These are phyloP conservation scores for Pipistrellus nathusii DNA, from an alignment of 2,797 vertebrate genomes.

Conservation along the genomic window DNA sequence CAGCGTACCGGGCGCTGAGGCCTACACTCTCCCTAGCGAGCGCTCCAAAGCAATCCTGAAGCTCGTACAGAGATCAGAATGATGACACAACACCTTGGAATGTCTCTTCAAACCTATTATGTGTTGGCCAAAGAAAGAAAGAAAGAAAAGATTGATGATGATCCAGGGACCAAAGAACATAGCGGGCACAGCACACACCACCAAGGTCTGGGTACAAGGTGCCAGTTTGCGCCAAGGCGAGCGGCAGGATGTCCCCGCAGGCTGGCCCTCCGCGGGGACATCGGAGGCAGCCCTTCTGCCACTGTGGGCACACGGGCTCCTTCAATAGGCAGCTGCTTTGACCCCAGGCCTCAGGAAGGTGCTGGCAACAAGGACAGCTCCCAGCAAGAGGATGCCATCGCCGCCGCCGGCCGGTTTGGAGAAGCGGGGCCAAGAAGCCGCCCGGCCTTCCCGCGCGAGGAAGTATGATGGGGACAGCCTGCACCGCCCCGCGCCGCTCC, in stretches of 20 bases:
- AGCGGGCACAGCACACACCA: neutral
- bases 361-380: neutral
- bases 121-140: neutral
- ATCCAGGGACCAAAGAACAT: neutral
- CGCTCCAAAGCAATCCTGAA: neutral
- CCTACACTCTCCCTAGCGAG: neutral
- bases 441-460: neutral
- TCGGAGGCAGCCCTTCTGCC: neutral
- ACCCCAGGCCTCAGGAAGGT: neutral
- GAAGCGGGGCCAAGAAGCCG: slow-evolving; percentile 47
- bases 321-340: neutral
- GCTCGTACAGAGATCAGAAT: neutral
- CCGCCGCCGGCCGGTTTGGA: slow-evolving; percentile 56
- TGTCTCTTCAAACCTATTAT: neutral
- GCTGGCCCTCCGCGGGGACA: neutral
- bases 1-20: fast-evolving
- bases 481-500: fast-evolving
- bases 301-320: neutral
- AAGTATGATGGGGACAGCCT: neutral
- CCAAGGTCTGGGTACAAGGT: neutral
- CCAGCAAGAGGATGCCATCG: slow-evolving; percentile 8
- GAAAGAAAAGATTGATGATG: neutral
- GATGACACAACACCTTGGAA: neutral
- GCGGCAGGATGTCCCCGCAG: neutral
- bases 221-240: neutral